Conservation (phyloP, 2,797 vertebrate species). For the Sebastes paucispinis region DNA sequence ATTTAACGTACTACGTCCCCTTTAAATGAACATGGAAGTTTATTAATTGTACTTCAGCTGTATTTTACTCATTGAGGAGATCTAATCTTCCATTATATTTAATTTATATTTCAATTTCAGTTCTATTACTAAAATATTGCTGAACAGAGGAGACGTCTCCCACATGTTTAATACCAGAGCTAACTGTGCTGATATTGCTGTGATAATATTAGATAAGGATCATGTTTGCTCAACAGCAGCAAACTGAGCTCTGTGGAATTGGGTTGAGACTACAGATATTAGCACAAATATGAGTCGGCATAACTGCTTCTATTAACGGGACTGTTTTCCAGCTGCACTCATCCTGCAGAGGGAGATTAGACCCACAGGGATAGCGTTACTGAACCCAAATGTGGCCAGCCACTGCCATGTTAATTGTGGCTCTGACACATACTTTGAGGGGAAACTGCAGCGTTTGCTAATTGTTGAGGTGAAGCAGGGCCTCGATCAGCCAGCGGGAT, state of each 20-base stretch:
- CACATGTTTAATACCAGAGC: constrained; percentile 6
- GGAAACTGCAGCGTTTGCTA: constrained; percentile 53
- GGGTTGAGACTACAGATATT: neutral
- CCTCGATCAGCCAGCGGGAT: constrained; percentile 44
- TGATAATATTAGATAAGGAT: constrained; percentile 13
- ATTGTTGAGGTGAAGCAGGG: constrained; percentile 52
- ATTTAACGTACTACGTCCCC: neutral
- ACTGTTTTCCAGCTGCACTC: constrained; percentile 19
- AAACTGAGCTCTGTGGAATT: constrained; percentile 8
- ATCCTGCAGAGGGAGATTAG: constrained; percentile 31
- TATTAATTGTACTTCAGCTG: neutral
- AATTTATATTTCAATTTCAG: constrained; percentile 1
- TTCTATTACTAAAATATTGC: neutral
- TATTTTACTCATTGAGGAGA: neutral
- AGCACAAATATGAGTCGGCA: constrained; percentile 9
- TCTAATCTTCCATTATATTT: neutral
- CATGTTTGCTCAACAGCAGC: constrained; percentile 33
- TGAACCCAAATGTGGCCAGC: constrained; percentile 25
- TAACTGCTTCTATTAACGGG: constrained; percentile 12
- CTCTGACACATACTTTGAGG: constrained; percentile 37
- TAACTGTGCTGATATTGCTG: constrained; percentile 7
- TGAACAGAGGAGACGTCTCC: neutral
- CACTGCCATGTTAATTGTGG: constrained; percentile 47
- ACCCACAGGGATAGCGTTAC: constrained; percentile 30
- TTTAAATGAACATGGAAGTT: neutral